phyloP scores from a whole-genome alignment of 1,140 invertebrate species.

The Neelides sp. region DNA sequence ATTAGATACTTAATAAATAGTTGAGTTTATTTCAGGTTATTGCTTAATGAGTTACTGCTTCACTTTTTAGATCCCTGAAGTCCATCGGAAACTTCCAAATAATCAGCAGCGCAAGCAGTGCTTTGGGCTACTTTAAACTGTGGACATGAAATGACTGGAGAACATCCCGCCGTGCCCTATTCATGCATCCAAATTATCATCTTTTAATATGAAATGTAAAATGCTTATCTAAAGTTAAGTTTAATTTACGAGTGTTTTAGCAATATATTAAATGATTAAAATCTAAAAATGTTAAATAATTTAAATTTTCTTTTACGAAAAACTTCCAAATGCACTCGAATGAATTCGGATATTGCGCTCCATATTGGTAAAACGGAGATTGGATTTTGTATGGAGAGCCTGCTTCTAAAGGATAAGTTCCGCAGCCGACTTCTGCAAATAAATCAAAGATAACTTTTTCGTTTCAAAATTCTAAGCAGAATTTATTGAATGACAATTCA shows the following conservation, averaged over 20 bases:
- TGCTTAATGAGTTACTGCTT: not conserved
- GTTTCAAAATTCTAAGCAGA: no score
- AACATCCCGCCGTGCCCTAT: conserved; percentile 18
- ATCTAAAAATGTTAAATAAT: not conserved
- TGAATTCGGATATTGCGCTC: not conserved
- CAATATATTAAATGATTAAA: not conserved
- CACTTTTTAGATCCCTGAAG: conserved; percentile 12
- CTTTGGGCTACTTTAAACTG: conserved; percentile 11
- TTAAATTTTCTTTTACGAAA: not conserved
- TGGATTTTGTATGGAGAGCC: not conserved
- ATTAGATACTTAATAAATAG: not conserved
- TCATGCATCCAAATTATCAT: not conserved
- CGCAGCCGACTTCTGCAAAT: conserved; percentile 3
- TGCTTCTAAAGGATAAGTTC: not conserved
- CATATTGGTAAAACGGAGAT: not conserved
- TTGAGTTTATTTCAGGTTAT: not conserved
- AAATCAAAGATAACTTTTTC: no score
- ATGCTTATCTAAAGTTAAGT: not conserved
- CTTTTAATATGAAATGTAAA: not conserved
- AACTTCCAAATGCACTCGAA: conserved; percentile 6
- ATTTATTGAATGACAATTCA: no score
- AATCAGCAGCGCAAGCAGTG: conserved; percentile 9
- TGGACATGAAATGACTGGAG: conserved; percentile 16
- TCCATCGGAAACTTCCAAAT: conserved; percentile 24
- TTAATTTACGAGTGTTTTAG: not conserved